A percentile compares a stretch with the other conserved stretches of the same genome.
These are phyloP conservation scores for Atta texana DNA, from an alignment of 1,140 invertebrate species.

Conservation along the genomic window DNA sequence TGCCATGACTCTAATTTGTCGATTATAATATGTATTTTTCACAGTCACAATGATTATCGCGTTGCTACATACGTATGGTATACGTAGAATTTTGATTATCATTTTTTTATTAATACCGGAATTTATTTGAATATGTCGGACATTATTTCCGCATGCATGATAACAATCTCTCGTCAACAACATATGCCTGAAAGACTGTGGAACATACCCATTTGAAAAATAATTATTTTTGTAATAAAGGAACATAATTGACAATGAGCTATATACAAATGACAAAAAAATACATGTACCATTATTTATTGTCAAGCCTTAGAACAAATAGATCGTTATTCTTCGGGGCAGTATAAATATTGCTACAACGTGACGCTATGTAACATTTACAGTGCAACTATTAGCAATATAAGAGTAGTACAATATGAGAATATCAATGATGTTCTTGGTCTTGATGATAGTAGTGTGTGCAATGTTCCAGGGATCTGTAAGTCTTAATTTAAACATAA, in stretches of 20 bases:
- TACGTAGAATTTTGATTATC: not conserved
- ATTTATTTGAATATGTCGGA: too few species aligned
- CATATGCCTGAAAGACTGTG: not conserved
- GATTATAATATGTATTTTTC: not conserved
- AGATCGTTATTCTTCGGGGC: not conserved
- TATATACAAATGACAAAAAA: conserved; percentile 20
- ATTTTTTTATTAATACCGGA: too few species aligned
- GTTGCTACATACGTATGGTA: not conserved
- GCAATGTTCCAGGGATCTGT: conserved; percentile 57
- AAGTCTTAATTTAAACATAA: not conserved
- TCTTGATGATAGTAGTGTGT: conserved; percentile 65
- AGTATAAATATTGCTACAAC: conserved; percentile 58
- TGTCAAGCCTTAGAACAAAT: conserved; percentile 46
- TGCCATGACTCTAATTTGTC: not conserved
- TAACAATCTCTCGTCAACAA: not conserved
- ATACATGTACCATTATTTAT: conserved; percentile 36
- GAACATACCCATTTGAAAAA: not conserved
- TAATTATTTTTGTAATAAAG: conserved; percentile 11
- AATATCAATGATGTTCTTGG: conserved; percentile 52
- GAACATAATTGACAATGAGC: not conserved
- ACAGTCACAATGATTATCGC: not conserved
- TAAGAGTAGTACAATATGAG: conserved; percentile 55
- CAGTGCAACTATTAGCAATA: not conserved
- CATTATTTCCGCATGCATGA: not conserved
- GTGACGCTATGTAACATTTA: not conserved